Base-by-base conservation (phyloP, 2,113 vertebrate species). In the Dipodomys merriami region DNA sequence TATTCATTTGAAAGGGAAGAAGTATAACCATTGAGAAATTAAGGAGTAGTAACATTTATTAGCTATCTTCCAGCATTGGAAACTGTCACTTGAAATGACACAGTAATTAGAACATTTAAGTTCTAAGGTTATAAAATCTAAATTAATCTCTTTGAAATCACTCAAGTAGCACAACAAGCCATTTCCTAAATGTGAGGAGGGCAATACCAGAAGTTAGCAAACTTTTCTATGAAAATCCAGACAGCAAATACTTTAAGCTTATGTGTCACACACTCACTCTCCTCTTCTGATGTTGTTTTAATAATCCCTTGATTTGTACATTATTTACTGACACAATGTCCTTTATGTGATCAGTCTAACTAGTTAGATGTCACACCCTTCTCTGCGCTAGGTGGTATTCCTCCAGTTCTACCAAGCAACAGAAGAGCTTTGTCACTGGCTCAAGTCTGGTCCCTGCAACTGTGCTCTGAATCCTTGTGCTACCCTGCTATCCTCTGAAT, bases 81-180 rank as follows among this genome's bases (percentile, higher is more conserved):
- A 83, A 62, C 1, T 7, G 7, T 64, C 60, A 76, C 65, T 80
- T 83, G 33, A 65, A 80, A 33, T 46, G 20, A 84, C 64, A 88
- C 87, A 53, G 62, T 19, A 91, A 67, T 79, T 78, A 94, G 68
- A 89, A 6, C 35, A 35, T 25, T 33, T 62, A 64, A 83, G 65
- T 91, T 74, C 39, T 86, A 86, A 85, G 30, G 8, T 3, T 53
- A 87, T 74, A 78, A 86, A 90, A 77, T 78, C 71, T 11, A 73
- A 60, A 4, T 33, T 76, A 44, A 60, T 9, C 29, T 23, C 16
- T 29, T 72, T 29, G 5, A n/a, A 44, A 23, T 49, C 23, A 65
- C 39, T 90, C 57, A 96, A 87, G 67, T 35, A 0, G 4, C 19
- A 5, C 23, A 57, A 57, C 15, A 16, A 57, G 11, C 15, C 22